Base-by-base conservation (phyloP, 2,113 vertebrate genomes). In the Scortum barcoo region DNA sequence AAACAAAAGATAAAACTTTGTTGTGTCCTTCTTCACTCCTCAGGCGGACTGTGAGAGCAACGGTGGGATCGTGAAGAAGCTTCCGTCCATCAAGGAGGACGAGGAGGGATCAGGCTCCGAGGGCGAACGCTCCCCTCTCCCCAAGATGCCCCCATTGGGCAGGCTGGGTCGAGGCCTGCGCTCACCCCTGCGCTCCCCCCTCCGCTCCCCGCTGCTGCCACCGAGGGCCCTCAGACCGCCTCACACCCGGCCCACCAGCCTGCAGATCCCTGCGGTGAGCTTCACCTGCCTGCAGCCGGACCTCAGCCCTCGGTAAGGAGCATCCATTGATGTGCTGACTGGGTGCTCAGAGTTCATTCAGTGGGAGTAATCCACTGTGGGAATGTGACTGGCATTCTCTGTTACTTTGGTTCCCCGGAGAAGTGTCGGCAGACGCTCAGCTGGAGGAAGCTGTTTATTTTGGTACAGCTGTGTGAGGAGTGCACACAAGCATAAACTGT, bases 31-130 rank as follows among this genome's bases (percentile, higher is more conserved):
- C 51, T 44, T 33, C 14, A 1, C 33, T 36, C 36, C 19, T 38
- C 65, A 96, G 96, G 65, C 86, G 19, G 94, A 95, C 76, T 94
- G 90, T 56, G 95, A 96, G 88, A 95, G 91, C 44, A 96, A 96
- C 2, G 95, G 95, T 0, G 95, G 95, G 3, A 84, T 96, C 42
- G 53, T 93, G 70, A 95, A 96, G 86, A 96, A 96, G 81, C 94
- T 96, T 13, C 92, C 95, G 6, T 95, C 95, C 50, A 96, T 96
- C 75, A 92, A 83, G 28, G 96, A 96, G 82, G 96, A 96, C 1
- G 96, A 96, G 72, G 96, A 96, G 61, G 93, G 92, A 0, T 90
- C 90, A 0, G 81, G 81, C 2, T 92, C 93, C 0, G 95, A 96
- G 62, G 95, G 93, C 6, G 95, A 95, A 40, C 93, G 72, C 85